Base-by-base conservation (phyloP, 2,113 vertebrate genomes). In the Ophiodon elongatus region DNA sequence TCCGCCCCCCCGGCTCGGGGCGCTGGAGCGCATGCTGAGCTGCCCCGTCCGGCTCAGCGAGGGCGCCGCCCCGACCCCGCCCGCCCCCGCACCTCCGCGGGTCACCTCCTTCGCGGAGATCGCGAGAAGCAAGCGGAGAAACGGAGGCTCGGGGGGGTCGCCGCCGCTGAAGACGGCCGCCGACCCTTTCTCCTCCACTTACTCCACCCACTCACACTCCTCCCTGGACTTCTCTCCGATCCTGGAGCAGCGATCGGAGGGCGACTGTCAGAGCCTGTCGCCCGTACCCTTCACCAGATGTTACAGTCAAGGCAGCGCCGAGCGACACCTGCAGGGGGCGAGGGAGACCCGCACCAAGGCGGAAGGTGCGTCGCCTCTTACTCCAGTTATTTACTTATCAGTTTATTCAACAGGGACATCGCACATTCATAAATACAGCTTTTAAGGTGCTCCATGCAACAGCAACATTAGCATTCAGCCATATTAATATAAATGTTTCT, bases 51-150 rank as follows among this genome's bases (percentile, higher is more conserved):
- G 97, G 66, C 94, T 99, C 70, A 98, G 98, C 43, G 97, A 99
- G 59, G 94, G 96, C 37, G 79, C 90, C 7, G 66, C 81, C 37
- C 90, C 88, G 0, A 79, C 91, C 15, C 87, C 93, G 1, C 79
- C 92, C 23, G 88, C 93, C 10, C 89, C 94, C 0, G 85, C 96
- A 25, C 90, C 94, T 4, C 96, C 94, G 1, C 93, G 97, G 4
- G 98, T 99, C 73, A 99, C 98, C 0, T 99, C 98, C 7, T 99
- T 99, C 0, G 97, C 98, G 0, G 98, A 99, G 80, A 96, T 99
- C 0, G 98, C 98, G 21, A 97, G 97, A 64, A 97, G 96, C 77
- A 94, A 98, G 73, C 97, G 96, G 4, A 96, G 95, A 85, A 95
- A 94, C 0, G 92, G 86, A n/a, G 72, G 57, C 0, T 29, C 47